A percentile compares a stretch with the other conserved stretches of the same genome.
Conservation (phyloP, 1,140 invertebrate species). For the Phymorhynchus buccinoides region DNA sequence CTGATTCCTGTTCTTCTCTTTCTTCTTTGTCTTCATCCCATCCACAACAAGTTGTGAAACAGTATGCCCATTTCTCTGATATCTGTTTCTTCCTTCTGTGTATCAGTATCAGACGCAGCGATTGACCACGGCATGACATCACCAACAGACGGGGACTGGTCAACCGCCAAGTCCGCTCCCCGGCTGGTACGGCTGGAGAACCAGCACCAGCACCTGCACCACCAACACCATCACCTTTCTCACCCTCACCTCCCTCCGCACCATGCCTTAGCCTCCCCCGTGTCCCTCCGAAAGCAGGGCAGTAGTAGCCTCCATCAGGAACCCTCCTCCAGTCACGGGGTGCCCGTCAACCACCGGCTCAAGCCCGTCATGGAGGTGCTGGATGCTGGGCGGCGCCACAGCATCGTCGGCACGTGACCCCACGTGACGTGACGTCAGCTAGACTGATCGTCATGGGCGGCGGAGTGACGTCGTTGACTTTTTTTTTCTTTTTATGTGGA, state of each 20-base stretch:
- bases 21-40: too few relatives aligned
- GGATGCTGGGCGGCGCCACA: constrained; percentile 52
- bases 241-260: too few relatives aligned
- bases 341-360: constrained; percentile 43
- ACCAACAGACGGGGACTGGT: neutral
- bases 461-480: neutral
- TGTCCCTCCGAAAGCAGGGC: constrained; percentile 4
- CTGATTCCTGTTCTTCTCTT: too few relatives aligned
- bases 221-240: neutral
- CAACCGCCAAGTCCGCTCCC: neutral
- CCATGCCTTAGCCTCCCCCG: neutral
- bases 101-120: neutral
- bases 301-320: constrained; percentile 37
- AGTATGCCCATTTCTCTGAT: too few relatives aligned
- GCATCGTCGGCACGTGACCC: constrained; percentile 44
- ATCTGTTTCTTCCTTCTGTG: too few relatives aligned
- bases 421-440: neutral
- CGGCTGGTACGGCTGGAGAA: constrained; percentile 1
- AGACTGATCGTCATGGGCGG: neutral
- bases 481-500: neutral
- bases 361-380: constrained; percentile 51
- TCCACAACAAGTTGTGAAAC: too few relatives aligned
- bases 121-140: too few relatives aligned
- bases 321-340: constrained; percentile 41
- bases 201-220: neutral